Percentiles rank a stretch among this genome's conserved stretches.
Evolutionary conservation across 2,888 invertebrate genomes (phyloP).

Genomic region (Mythimna albipuncta): DNA sequence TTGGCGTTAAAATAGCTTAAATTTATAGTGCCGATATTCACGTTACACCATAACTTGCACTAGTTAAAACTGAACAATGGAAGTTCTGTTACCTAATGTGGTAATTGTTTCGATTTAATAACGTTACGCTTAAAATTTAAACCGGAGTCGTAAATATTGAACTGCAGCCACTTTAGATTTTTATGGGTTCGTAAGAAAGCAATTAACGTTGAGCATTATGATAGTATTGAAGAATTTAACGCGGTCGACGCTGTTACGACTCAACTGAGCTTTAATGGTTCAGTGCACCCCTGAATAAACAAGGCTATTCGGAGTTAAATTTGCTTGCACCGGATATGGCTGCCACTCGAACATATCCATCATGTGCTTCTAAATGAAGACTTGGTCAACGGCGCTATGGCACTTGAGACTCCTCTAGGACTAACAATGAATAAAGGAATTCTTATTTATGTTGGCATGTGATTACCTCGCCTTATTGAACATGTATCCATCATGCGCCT

Average conservation of each 20-base stretch:
- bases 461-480: constrained; percentile 56
- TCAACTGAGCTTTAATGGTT: constrained; percentile 86
- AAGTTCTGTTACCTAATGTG: constrained; percentile 57
- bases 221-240: constrained; percentile 89
- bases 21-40: constrained; percentile 32
- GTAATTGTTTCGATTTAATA: constrained; percentile 80
- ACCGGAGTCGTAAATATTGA: constrained; percentile 80
- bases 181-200: constrained; percentile 88
- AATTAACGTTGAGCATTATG: constrained; percentile 88
- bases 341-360: constrained; percentile 87
- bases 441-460: constrained; percentile 72
- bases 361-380: constrained; percentile 81
- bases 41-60: constrained; percentile 13
- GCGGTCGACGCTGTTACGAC: constrained; percentile 86
- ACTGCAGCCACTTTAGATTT: constrained; percentile 83
- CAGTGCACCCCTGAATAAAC: constrained; percentile 90
- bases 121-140: constrained; percentile 81
- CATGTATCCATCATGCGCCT: too few relatives aligned
- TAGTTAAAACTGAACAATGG: constrained; percentile 54
- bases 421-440: constrained; percentile 73
- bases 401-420: constrained; percentile 76
- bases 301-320: constrained; percentile 88
- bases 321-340: constrained; percentile 89
- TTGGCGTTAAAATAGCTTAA: constrained; percentile 35
- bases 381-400: constrained; percentile 74